A percentile compares a stretch with the other conserved stretches of the same genome.
Evolutionary conservation across 2,888 invertebrate species (phyloP).

Genomic region (Zhuqinia jingwanae): DNA sequence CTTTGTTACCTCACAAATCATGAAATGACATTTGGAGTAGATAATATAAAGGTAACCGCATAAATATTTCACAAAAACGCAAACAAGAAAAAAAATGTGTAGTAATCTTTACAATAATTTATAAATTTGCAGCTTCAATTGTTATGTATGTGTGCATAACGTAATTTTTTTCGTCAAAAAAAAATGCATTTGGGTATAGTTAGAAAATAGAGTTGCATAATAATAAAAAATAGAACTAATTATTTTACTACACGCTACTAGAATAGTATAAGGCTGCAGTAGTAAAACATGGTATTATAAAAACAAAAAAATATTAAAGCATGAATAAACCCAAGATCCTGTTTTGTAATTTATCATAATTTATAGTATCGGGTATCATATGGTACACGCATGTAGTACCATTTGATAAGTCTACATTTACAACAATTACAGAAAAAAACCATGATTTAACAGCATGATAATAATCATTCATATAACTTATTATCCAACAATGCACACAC

Average conservation of each 20-base stretch:
- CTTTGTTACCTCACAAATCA: conserved; percentile 25
- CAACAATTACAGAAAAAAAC: neutral
- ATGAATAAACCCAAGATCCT: neutral
- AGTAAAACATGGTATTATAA: neutral
- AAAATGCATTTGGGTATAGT: neutral
- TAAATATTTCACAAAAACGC: conserved; percentile 40
- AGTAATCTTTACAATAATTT: conserved; percentile 39
- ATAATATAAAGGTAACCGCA: conserved; percentile 33
- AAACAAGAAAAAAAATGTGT: conserved; percentile 47
- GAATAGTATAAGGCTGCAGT: neutral
- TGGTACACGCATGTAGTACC: neutral
- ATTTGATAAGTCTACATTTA: neutral
- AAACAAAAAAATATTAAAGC: neutral
- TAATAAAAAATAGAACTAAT: neutral
- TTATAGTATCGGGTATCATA: conserved; percentile 19
- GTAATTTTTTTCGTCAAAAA: conserved; percentile 18
- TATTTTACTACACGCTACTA: neutral
- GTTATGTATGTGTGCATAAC: neutral
- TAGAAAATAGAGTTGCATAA: neutral
- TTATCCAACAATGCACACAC: too few relatives aligned
- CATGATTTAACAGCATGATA: too few relatives aligned
- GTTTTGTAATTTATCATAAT: neutral
- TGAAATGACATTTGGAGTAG: conserved; percentile 43
- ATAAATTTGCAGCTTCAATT: conserved; percentile 32
- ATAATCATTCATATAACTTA: too few relatives aligned